These are phyloP conservation scores for Semotilus atromaculatus DNA, from an alignment of 2,797 vertebrate species.

Conservation along the genomic window DNA sequence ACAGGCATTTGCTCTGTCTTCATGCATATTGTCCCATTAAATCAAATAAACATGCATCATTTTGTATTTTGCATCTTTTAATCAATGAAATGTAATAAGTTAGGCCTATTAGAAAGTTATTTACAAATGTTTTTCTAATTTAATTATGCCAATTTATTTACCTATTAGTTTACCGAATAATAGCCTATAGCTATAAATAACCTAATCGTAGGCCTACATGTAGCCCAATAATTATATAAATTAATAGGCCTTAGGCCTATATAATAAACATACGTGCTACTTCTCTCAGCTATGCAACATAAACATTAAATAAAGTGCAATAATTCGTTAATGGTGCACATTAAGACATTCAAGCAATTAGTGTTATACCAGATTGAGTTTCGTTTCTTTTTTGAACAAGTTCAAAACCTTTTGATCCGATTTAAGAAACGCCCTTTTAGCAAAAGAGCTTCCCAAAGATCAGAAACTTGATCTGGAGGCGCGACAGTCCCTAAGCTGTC, in stretches of 20 bases:
- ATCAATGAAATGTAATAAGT: background rate
- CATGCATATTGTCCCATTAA: background rate
- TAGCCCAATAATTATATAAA: background rate
- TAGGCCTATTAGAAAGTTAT: background rate
- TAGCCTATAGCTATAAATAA: background rate
- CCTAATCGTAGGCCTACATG: no score
- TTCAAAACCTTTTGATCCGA: slow-evolving; percentile 90
- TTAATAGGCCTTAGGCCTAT: no score
- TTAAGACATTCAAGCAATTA: slow-evolving; percentile 79
- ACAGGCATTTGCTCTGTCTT: background rate
- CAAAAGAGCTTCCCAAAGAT: slow-evolving; percentile 88
- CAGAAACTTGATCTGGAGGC: slow-evolving; percentile 84
- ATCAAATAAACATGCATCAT: background rate
- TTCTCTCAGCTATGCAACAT: background rate
- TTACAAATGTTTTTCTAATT: background rate
- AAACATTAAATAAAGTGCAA: background rate
- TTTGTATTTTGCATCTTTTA: no score
- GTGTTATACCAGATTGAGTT: slow-evolving; percentile 89
- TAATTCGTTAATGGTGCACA: slow-evolving; percentile 78
- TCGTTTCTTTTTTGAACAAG: slow-evolving; percentile 90
- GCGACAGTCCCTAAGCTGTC: slow-evolving; percentile 64
- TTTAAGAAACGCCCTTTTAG: slow-evolving; percentile 89
- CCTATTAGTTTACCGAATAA: no score
- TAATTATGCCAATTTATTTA: background rate
- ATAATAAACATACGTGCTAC: no score